phyloP scores from a whole-genome alignment of 2,113 vertebrate species.

The Catharus minimus region DNA sequence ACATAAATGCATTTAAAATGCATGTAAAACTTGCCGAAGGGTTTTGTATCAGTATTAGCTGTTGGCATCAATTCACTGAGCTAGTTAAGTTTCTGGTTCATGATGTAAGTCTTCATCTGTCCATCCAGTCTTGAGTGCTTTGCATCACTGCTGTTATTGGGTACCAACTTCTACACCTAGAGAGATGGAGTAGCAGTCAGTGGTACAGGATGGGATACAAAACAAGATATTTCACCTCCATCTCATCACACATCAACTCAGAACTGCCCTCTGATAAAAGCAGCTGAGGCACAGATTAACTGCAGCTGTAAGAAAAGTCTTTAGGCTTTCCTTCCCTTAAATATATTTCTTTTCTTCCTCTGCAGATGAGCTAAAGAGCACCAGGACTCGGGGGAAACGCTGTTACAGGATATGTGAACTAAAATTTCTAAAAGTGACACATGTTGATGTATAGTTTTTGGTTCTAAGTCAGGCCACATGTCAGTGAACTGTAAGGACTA shows the following conservation, averaged over 20 bases:
- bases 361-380: background rate
- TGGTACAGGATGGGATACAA: background rate
- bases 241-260: background rate
- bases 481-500: background rate
- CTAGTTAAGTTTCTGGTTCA: background rate
- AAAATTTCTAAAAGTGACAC: background rate
- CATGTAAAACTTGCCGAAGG: background rate
- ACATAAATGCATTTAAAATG: background rate
- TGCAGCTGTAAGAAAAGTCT: background rate
- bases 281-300: background rate
- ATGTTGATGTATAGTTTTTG: background rate
- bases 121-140: background rate
- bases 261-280: background rate
- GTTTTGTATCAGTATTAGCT: background rate
- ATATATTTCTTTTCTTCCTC: background rate
- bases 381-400: background rate
- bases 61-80: background rate
- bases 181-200: background rate
- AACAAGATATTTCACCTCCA: background rate
- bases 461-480: background rate
- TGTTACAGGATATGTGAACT: background rate
- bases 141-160: background rate
- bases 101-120: background rate
- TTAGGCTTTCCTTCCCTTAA: background rate
- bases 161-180: background rate